Conservation (phyloP, 2,888 invertebrate species). For the Arctia plantaginis region DNA sequence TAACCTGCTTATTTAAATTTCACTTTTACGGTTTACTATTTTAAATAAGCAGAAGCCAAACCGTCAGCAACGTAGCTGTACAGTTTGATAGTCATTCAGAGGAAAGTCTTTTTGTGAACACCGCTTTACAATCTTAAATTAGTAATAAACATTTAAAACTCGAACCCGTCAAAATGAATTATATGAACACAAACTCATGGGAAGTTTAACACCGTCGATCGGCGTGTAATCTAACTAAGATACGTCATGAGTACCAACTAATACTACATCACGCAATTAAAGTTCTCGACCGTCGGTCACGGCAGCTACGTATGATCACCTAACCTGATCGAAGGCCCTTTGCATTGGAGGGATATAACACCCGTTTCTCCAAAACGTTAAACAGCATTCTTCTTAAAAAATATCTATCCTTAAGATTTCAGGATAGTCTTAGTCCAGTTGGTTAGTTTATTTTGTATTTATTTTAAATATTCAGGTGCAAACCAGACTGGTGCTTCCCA, state of each 20-base stretch:
- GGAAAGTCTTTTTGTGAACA: no score
- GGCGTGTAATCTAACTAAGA: no score
- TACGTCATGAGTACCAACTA: background rate
- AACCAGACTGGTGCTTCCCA: conserved; percentile 81
- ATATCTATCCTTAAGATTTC: no score
- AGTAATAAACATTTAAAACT: no score
- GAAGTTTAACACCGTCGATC: background rate
- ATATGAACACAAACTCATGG: background rate
- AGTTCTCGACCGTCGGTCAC: background rate
- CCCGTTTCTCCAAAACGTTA: background rate
- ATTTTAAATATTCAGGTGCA: conserved; percentile 66
- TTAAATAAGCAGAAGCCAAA: background rate
- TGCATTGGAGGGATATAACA: background rate
- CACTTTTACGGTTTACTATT: background rate
- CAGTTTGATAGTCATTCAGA: no score
- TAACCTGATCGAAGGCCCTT: background rate
- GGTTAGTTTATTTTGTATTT: background rate
- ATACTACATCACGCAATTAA: background rate
- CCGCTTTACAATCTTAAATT: no score
- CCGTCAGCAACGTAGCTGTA: no score
- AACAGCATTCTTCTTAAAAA: background rate
- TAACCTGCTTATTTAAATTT: background rate
- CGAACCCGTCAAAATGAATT: no score
- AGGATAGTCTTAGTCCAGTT: background rate
- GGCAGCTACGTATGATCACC: background rate